phyloP scores from a whole-genome alignment of 1,140 invertebrate species.

The Musca domestica region DNA sequence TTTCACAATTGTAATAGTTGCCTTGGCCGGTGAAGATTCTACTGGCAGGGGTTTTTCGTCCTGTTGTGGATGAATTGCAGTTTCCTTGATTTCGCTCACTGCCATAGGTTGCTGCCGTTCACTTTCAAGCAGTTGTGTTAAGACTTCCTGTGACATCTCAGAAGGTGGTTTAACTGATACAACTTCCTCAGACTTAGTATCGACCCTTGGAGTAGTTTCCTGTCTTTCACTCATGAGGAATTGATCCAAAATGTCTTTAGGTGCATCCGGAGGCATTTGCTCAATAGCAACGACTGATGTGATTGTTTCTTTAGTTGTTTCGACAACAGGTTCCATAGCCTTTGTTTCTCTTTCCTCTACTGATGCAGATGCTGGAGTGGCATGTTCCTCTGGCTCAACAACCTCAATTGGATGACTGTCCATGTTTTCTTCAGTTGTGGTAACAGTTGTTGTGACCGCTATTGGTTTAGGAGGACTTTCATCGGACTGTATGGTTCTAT shows the following conservation, averaged over 20 bases:
- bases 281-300: not conserved
- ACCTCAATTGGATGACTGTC: too few species aligned
- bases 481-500: conserved; percentile 22
- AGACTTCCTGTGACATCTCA: not conserved
- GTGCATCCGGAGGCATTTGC: not conserved
- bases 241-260: not conserved
- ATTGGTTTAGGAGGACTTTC: not conserved
- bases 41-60: not conserved
- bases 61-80: not conserved
- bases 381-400: conserved; percentile 17
- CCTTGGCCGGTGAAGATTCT: conserved; percentile 7
- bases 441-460: conserved; percentile 26
- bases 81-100: not conserved
- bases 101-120: not conserved
- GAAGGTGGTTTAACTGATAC: not conserved
- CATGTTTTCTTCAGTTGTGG: conserved; percentile 1
- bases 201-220: not conserved
- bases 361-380: not conserved
- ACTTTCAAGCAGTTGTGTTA: not conserved
- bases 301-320: not conserved
- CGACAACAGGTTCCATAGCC: not conserved
- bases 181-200: not conserved
- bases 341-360: not conserved
- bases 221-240: not conserved
- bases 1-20: conserved; percentile 9